phyloP scores from a whole-genome alignment of 2,113 vertebrate species.

The Leptocoma aspasia region DNA sequence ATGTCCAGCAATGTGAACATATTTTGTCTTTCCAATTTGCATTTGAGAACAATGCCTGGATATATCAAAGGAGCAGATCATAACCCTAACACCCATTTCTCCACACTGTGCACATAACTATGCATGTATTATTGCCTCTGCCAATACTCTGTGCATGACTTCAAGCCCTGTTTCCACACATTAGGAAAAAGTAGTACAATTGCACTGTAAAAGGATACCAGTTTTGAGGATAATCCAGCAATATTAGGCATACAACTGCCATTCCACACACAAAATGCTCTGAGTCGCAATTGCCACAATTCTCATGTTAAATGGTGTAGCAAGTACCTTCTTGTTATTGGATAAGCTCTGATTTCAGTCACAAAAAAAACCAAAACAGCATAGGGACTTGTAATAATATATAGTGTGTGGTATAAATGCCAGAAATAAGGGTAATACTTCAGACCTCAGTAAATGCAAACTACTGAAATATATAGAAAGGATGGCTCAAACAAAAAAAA shows the following conservation, averaged over 20 bases:
- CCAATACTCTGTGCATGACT: not conserved
- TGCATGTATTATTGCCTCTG: not conserved
- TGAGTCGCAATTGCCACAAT: not conserved
- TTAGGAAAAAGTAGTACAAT: not conserved
- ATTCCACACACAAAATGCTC: not conserved
- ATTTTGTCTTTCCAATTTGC: not conserved
- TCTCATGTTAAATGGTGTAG: not conserved
- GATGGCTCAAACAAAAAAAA: not conserved
- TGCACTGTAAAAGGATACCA: not conserved
- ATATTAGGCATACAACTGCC: not conserved
- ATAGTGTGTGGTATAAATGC: not conserved
- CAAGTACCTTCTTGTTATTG: not conserved
- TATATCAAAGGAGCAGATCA: not conserved
- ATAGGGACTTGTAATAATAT: not conserved
- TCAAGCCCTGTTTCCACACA: not conserved
- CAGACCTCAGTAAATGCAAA: not conserved
- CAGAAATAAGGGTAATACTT: not conserved
- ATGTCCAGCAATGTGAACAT: not conserved
- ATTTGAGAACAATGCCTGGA: not conserved
- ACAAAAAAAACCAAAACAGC: not conserved
- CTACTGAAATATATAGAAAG: not conserved
- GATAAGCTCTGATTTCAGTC: not conserved
- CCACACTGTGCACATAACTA: not conserved
- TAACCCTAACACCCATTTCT: not conserved
- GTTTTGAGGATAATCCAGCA: not conserved